Base-by-base conservation (phyloP, 2,888 invertebrate species). In the Gerris lacustris region DNA sequence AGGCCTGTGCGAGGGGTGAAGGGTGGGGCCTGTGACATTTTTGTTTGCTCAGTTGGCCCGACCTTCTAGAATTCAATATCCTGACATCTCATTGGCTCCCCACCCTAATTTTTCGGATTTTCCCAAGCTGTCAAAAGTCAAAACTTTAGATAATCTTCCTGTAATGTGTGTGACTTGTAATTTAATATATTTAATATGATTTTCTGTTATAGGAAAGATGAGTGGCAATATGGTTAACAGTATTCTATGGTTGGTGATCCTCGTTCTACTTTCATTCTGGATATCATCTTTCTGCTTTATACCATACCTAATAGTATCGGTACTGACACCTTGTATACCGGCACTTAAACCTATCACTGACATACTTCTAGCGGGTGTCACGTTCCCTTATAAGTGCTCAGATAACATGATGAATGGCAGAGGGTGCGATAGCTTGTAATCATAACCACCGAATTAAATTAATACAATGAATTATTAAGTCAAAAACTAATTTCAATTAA, bases 351-450 rank as follows among this genome's bases (percentile, higher is more conserved):
- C 74, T 4, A 70, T 79, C 2, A 76, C 79, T 7, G 80, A 80
- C 44, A 73, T 79, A 43, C 73, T 79, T 6, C 74, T 80, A 70
- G 77, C 78, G 43, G 80, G 81, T 11, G 75, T 80, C 9, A 79
- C 77, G 76, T 80, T 80, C 70, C 80, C 80, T 0, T 75, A 78
- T 73, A 78, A 77, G 67, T 80, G 80, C 70, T 78, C 79, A 5
- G 76, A 77, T 67, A 80, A 80, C 72, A 79, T 80, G 78, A 76
- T 80, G 15, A 76, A 79, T 69, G 76, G 78, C 44, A 75, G 77
- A 55, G 55, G 55, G 11, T 55, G 55, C 15, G 55, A 55, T 5
- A 55, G 55, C 15, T 55, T 55, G 55, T 31, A 31, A 31, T 31
- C 31, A 31, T 31, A 31, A 31, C 31, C 31, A 31, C 31, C 31